Evolutionary conservation across 2,797 vertebrate species (phyloP), one percentile per base, ranked within the genome.

Genomic region (Hemibagrus guttatus): DNA sequence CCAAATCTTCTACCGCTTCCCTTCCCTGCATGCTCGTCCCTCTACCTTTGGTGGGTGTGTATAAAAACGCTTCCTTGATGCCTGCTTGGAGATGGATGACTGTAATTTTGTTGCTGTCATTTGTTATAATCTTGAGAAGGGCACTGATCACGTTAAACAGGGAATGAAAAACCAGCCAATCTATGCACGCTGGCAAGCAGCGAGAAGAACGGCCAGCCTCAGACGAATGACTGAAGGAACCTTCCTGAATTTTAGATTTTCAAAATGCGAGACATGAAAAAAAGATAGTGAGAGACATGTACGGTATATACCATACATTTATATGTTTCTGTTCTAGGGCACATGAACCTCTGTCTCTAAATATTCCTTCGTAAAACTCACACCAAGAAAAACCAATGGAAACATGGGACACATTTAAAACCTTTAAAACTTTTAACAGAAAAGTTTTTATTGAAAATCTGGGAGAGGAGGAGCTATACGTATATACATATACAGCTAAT

Each of bases 41-140:
- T 81, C 58, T 80, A 68, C 84, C 69, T 66, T 52, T 86, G 81
- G 46, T 78, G 87, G 79, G 84, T 85, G 79, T 31, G 84, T 66
- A 78, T 79, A 81, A 81, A 87, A 85, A 85, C 56, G 74, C 59
- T 83, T 89, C 84, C 76, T 85, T 76, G 84, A 81, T 56, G 78
- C 76, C 84, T 28, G 35, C 87, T 86, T 83, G 14, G 90, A 95
- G 95, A 96, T 82, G 78, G 92, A 95, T 92, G 92, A 93, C 92
- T 92, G 94, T 93, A 94, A 96, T 96, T 95, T 95, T 89, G 90
- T 80, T 86, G 90, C 90, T 93, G 92, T 94, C 93, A 93, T 95
- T 93, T 91, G 92, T 94, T 93, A 87, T 84, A 83, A 91, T 91
- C 91, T 93, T 92, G 91, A 92, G 91, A 92, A 95, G 92, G 90